Conservation (phyloP, 2,888 invertebrate genomes). For the Noctuana brunneofusca region DNA sequence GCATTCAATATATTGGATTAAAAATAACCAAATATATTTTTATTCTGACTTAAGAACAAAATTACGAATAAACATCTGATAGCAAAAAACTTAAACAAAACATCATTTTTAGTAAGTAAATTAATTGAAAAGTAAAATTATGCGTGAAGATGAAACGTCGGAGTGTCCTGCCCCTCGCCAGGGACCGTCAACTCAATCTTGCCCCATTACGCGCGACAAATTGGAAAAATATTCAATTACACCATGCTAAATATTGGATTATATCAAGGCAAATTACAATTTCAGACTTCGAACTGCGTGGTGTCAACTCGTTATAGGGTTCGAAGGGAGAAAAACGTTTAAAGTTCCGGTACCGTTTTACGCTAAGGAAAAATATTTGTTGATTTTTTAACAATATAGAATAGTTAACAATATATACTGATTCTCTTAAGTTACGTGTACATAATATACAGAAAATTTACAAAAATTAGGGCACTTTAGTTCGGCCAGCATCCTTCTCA, state of each 20-base stretch:
- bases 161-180: slow-evolving; percentile 47
- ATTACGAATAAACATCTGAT: neutral
- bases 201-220: slow-evolving; percentile 82
- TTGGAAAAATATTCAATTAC: slow-evolving; percentile 84
- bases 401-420: neutral
- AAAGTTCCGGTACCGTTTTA: neutral
- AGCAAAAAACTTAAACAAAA: slow-evolving; percentile 25
- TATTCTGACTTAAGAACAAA: no score
- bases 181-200: slow-evolving; percentile 82
- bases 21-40: no score
- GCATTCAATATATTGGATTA: no score
- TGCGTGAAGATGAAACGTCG: slow-evolving; percentile 50
- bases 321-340: neutral
- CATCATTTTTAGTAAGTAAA: slow-evolving; percentile 38
- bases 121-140: slow-evolving; percentile 54
- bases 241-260: slow-evolving; percentile 81
- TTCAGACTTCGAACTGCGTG: slow-evolving; percentile 60
- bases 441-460: no score
- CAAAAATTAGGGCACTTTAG: no score
- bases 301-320: slow-evolving; percentile 11
- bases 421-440: no score
- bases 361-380: neutral
- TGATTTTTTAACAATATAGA: neutral
- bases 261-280: slow-evolving; percentile 81
- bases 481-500: no score